Percentiles rank a stretch among this genome's conserved stretches.
Conservation (phyloP, 2,113 vertebrate species). For the Microcebus lehilahytsara region DNA sequence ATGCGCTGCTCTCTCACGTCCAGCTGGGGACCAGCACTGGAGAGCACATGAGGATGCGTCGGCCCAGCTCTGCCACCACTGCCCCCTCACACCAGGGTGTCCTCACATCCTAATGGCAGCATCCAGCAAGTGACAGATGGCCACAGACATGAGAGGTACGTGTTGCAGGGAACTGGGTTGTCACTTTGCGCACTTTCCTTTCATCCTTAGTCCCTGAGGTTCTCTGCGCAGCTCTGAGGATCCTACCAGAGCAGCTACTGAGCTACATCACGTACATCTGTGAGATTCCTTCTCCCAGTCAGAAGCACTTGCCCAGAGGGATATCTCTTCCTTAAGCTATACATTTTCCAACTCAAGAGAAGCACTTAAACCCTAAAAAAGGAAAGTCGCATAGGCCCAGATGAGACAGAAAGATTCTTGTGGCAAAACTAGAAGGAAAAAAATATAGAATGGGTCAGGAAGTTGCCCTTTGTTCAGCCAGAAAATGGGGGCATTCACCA, state of each 20-base stretch:
- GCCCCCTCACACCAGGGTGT: neutral
- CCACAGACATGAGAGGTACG: rapidly evolving
- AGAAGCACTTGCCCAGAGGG: neutral
- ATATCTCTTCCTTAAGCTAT: neutral
- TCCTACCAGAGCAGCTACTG: neutral
- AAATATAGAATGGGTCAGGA: neutral
- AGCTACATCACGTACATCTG: neutral
- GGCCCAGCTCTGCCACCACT: neutral
- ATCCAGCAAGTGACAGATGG: neutral
- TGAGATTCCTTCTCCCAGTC: neutral
- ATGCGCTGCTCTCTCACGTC: neutral
- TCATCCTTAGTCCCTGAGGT: neutral
- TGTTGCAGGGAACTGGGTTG: neutral
- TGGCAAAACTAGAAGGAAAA: neutral
- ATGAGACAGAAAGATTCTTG: slow-evolving; percentile 20
- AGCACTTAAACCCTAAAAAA: neutral
- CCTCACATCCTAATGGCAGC: neutral
- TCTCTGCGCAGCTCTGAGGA: neutral
- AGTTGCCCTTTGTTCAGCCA: slow-evolving; percentile 32
- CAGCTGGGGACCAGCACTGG: neutral
- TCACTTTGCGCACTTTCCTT: rapidly evolving
- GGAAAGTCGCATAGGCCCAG: neutral
- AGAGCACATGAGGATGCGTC: neutral
- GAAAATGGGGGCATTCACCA: slow-evolving; percentile 52
- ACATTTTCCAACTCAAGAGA: slow-evolving; percentile 16